phyloP scores from a whole-genome alignment of 2,797 vertebrate species.

The Capromys pilorides region DNA sequence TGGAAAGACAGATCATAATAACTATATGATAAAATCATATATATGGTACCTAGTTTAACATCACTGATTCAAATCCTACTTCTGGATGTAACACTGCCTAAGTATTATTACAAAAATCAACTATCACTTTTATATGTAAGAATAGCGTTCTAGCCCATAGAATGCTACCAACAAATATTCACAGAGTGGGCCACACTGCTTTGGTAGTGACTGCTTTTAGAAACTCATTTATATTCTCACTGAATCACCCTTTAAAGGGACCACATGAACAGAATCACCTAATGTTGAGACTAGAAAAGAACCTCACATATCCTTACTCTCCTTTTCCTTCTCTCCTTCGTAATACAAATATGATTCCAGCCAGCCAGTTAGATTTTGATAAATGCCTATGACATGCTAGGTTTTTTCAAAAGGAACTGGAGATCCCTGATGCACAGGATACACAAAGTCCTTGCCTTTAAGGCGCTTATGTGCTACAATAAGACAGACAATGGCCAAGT shows the following conservation, averaged over 20 bases:
- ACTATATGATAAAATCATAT: conserved; percentile 18
- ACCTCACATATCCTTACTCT: neutral
- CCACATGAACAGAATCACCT: neutral
- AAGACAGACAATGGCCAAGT: neutral
- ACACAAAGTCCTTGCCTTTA: neutral
- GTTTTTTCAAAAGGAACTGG: neutral
- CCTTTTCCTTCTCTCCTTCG: neutral
- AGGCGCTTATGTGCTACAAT: neutral
- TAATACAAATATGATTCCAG: neutral
- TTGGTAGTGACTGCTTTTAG: neutral
- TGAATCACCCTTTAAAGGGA: conserved; percentile 6
- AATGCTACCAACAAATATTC: neutral
- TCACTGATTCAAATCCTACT: neutral
- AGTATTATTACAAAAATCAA: neutral
- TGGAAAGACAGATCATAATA: conserved; percentile 5
- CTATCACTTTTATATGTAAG: neutral
- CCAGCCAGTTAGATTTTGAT: neutral
- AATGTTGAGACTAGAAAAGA: conserved; percentile 33
- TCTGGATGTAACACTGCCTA: neutral
- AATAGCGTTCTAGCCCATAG: neutral
- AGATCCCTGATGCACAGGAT: neutral
- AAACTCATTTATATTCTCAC: neutral
- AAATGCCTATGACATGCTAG: neutral
- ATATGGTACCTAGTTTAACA: neutral
- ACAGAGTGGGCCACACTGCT: neutral